These are phyloP conservation scores for Molothrus ater DNA, from an alignment of 2,797 vertebrate genomes.

Conservation along the genomic window DNA sequence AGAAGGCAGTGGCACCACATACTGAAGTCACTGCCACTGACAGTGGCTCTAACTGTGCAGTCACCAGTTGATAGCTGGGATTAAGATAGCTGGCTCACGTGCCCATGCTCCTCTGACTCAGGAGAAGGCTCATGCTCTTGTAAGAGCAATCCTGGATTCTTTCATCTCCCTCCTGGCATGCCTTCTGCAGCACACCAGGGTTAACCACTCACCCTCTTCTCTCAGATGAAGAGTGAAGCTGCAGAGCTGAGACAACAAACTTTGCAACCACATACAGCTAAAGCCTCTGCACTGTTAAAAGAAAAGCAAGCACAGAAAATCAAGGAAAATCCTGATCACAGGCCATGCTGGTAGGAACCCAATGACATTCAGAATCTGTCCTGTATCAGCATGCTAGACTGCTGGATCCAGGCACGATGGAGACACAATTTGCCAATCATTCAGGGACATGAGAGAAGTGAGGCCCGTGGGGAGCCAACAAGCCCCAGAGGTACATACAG, in stretches of 20 bases:
- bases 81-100: neutral
- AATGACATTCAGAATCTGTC: neutral
- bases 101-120: neutral
- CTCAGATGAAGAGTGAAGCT: neutral
- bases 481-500: constrained; percentile 35
- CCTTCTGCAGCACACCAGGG: constrained; percentile 61
- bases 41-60: neutral
- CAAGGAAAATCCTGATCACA: neutral
- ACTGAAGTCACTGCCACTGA: constrained; percentile 45
- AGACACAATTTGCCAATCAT: neutral
- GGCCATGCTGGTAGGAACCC: neutral
- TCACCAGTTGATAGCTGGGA: neutral
- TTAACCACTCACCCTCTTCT: constrained; percentile 37
- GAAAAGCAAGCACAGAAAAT: neutral
- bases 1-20: constrained; percentile 47
- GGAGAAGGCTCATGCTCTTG: neutral
- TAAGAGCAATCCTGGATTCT: constrained; percentile 6
- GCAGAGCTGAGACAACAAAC: constrained; percentile 8
- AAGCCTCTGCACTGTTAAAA: neutral
- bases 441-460: neutral
- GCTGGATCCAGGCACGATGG: neutral
- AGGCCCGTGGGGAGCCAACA: constrained; percentile 60
- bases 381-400: neutral
- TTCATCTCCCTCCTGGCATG: constrained; percentile 67
- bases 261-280: neutral